Evolutionary conservation across 2,113 vertebrate species (phyloP), one percentile per base, ranked within the genome.

Genomic region (rat (Rattus norvegicus)): DNA sequence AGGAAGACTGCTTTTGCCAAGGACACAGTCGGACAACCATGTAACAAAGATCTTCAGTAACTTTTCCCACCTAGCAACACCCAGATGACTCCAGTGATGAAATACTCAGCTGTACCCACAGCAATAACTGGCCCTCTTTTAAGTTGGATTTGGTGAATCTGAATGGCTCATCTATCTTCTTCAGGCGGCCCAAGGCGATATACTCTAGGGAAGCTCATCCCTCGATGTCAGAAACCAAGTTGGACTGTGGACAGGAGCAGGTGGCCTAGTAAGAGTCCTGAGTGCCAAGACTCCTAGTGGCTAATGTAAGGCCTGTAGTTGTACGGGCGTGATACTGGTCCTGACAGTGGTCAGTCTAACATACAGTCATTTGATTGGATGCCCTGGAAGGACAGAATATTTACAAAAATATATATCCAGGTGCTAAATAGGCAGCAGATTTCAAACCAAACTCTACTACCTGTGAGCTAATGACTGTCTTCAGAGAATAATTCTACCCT

Each of bases 391-490:
- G 95, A 97, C 52, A 84, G 86, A 95, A 81, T 95, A 93, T 80
- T 88, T 89, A 14, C 43, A 5, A 28, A 33, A 88, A 97, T 91
- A 96, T 59, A 93, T 49, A 95, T 97, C 92, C 97, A 95, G 97
- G 97, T 98, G 97, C 98, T 97, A 98, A 95, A 93, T 85, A 96
- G 88, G 95, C 91, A 96, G 94, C 89, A 91, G 79, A 90, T 95
- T 88, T 97, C 77, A 93, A 84, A 95, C 91, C 86, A 96, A 47
- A 93, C 72, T 96, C 61, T 81, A 52, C 91, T 96, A 93, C 61
- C 83, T 94, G 95, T 94, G 93, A 97, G 88, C 86, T 97, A 83
- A 81, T 87, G 91, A 95, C 81, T 96, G 83, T 98, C 92, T 96
- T 73, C 67, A 96, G 94, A 97, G 95, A 95, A 91, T 86, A 91